These are phyloP conservation scores for Macrophya annulata DNA, from an alignment of 2,888 invertebrate genomes.

Conservation along the genomic window DNA sequence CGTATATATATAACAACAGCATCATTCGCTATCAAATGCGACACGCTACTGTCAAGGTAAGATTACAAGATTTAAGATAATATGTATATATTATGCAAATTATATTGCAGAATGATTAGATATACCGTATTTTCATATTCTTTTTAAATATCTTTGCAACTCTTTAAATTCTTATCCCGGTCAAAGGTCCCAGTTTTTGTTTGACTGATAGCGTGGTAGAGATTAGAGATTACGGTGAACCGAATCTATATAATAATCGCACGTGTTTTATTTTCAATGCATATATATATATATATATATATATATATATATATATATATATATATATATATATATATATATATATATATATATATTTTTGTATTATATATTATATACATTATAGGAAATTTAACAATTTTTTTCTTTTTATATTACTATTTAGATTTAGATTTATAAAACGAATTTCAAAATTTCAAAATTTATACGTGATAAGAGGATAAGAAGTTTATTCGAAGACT, in stretches of 20 bases:
- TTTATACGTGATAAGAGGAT: too few relatives aligned
- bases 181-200: not conserved
- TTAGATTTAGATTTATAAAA: too few relatives aligned
- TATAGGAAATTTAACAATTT: too few relatives aligned
- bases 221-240: not conserved
- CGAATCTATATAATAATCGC: not conserved
- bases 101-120: not conserved
- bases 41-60: constrained; percentile 72
- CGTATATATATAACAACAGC: not conserved
- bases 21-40: constrained; percentile 65
- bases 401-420: too few relatives aligned
- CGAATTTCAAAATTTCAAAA: too few relatives aligned
- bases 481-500: too few relatives aligned
- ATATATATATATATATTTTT: too few relatives aligned
- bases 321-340: too few relatives aligned
- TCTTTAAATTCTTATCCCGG: not conserved
- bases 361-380: too few relatives aligned
- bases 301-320: too few relatives aligned
- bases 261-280: not conserved
- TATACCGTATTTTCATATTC: too few relatives aligned
- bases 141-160: not conserved
- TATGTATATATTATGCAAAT: constrained; percentile 8
- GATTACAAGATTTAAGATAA: constrained; percentile 16
- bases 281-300: too few relatives aligned
- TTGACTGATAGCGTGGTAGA: not conserved